A percentile compares a stretch with the other conserved stretches of the same genome.
These are phyloP conservation scores for Lordiphosa mommai DNA, from an alignment of 1,140 invertebrate species.

Conservation along the genomic window DNA sequence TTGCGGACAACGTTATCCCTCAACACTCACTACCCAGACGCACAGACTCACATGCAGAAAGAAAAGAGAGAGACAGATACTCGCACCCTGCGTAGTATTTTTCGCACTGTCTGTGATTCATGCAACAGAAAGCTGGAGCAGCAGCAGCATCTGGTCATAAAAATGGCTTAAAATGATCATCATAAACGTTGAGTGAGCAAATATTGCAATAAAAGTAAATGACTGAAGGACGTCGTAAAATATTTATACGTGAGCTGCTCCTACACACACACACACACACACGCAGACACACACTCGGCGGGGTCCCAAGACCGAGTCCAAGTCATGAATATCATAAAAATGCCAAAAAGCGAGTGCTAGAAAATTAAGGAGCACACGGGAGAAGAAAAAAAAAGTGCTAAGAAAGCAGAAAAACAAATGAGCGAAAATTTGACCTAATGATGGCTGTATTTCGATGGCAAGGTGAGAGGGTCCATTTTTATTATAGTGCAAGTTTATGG, in stretches of 20 bases:
- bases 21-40: conserved; percentile 4
- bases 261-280: conserved; percentile 29
- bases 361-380: conserved; percentile 29
- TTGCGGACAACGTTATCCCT: conserved; percentile 6
- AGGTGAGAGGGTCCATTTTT: conserved; percentile 1
- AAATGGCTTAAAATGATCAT: conserved; percentile 80
- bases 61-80: neutral
- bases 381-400: conserved; percentile 39
- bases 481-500: conserved; percentile 44
- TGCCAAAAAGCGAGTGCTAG: conserved; percentile 7
- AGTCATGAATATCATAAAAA: conserved; percentile 63
- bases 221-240: conserved; percentile 80
- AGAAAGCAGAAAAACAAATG: conserved; percentile 36
- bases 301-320: neutral
- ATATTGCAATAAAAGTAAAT: conserved; percentile 80
- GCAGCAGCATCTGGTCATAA: conserved; percentile 69
- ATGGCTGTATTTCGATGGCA: conserved; percentile 4
- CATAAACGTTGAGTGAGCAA: conserved; percentile 80
- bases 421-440: conserved; percentile 46
- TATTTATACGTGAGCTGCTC: conserved; percentile 77
- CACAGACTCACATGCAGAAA: conserved; percentile 26
- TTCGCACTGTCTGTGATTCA: conserved; percentile 47
- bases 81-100: too few relatives aligned
- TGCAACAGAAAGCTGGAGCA: conserved; percentile 42
- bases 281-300: neutral